phyloP scores from a whole-genome alignment of 2,797 vertebrate species.

The Vultur gryphus region DNA sequence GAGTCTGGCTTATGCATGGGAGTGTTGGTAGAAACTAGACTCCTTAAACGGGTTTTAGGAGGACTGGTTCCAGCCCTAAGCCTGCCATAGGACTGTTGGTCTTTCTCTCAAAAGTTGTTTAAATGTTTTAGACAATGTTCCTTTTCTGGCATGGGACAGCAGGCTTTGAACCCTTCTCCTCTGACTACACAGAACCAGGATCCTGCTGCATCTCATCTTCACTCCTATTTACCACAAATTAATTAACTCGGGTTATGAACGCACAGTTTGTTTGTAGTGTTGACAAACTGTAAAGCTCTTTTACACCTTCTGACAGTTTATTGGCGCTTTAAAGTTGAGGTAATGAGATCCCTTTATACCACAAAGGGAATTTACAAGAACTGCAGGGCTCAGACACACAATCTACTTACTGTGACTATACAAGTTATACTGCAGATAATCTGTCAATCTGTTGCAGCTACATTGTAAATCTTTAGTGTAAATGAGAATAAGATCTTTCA shows the following conservation, averaged over 20 bases:
- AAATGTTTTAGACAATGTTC: neutral
- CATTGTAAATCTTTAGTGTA: neutral
- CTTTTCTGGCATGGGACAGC: neutral
- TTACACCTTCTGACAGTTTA: constrained; percentile 4
- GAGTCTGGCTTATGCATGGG: accelerated
- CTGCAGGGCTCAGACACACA: neutral
- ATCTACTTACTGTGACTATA: neutral
- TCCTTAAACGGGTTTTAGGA: neutral
- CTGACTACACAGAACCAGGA: neutral
- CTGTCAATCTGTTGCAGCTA: neutral
- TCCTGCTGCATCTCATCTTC: neutral
- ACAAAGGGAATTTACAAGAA: constrained; percentile 19
- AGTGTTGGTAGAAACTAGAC: neutral
- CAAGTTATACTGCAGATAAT: neutral
- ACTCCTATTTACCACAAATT: neutral
- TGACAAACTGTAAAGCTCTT: constrained; percentile 31
- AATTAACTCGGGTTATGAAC: neutral
- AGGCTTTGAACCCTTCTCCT: neutral
- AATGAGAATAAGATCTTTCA: neutral
- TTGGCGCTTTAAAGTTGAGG: neutral
- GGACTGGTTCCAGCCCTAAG: neutral
- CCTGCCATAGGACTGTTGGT: neutral
- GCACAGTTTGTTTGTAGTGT: neutral
- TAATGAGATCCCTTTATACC: constrained; percentile 1
- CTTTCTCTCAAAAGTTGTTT: neutral